Percentiles rank a stretch among this genome's conserved stretches.
phyloP scores from a whole-genome alignment of 1,140 invertebrate genomes.

The Nasonia giraulti region DNA sequence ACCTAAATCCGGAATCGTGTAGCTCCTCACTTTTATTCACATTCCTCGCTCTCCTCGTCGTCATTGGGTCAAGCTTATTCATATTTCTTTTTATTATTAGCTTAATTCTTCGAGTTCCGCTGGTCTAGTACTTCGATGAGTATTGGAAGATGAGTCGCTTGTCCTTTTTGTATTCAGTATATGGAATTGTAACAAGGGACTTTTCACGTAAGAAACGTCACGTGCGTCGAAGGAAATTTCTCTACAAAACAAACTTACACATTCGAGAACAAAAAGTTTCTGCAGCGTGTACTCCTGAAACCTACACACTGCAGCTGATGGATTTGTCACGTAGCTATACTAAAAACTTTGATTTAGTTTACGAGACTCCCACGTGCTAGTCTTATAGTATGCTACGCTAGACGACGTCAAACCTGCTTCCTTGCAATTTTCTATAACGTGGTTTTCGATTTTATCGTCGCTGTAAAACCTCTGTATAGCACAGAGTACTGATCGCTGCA shows the following conservation, averaged over 20 bases:
- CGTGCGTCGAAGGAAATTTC: background rate
- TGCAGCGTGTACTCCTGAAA: background rate
- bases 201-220: too few species aligned
- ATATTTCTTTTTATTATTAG: background rate
- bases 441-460: background rate
- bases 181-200: too few species aligned
- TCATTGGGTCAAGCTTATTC: background rate
- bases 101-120: too few species aligned
- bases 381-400: background rate
- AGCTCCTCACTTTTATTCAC: background rate
- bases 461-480: background rate
- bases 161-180: too few species aligned
- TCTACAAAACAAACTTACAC: background rate
- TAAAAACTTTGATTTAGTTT: constrained; percentile 8
- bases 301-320: background rate
- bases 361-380: background rate
- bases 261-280: background rate
- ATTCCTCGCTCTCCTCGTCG: background rate
- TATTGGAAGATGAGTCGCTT: too few species aligned
- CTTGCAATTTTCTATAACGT: constrained; percentile 8
- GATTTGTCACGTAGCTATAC: background rate
- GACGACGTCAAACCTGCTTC: background rate
- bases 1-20: background rate
- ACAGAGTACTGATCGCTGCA: background rate
- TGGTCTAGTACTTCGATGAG: too few species aligned